phyloP scores from a whole-genome alignment of 1,140 invertebrate species.

The Ceratitis capitata region DNA sequence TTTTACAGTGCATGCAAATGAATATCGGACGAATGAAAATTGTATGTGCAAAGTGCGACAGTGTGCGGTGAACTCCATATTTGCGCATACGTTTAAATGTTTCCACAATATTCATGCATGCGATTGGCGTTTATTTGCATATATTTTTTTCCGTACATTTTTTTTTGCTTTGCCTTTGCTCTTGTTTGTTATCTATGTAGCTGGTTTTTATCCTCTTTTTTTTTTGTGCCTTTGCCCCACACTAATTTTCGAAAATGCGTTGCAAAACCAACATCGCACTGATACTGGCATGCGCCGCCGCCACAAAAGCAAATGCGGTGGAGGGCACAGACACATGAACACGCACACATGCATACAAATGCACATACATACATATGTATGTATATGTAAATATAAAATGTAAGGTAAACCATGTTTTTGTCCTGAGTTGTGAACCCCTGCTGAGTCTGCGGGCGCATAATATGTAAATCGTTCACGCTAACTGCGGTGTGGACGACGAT shows the following conservation, averaged over 20 bases:
- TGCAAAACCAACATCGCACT: not conserved
- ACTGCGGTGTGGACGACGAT: not conserved
- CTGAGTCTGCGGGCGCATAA: constrained; percentile 20
- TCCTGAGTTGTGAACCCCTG: not conserved
- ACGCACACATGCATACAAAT: not conserved
- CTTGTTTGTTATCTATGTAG: not conserved
- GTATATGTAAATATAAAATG: not conserved
- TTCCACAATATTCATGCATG: not conserved
- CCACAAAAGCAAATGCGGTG: not conserved
- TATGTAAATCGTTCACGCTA: constrained; percentile 27
- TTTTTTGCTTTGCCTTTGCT: not conserved
- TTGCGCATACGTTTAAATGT: not conserved
- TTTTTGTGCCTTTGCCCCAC: not conserved
- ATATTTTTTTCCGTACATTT: not conserved
- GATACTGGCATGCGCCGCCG: not conserved
- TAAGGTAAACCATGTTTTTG: not conserved
- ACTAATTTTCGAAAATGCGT: not conserved
- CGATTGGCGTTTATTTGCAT: not conserved
- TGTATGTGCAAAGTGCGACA: not conserved
- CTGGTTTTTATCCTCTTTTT: not conserved
- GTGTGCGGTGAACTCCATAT: not conserved
- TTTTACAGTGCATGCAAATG: not conserved
- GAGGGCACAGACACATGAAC: not conserved
- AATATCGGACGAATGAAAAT: not conserved
- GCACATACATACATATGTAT: not conserved